Base-by-base conservation (phyloP, 2,797 vertebrate genomes). In the Channallabes apus region DNA sequence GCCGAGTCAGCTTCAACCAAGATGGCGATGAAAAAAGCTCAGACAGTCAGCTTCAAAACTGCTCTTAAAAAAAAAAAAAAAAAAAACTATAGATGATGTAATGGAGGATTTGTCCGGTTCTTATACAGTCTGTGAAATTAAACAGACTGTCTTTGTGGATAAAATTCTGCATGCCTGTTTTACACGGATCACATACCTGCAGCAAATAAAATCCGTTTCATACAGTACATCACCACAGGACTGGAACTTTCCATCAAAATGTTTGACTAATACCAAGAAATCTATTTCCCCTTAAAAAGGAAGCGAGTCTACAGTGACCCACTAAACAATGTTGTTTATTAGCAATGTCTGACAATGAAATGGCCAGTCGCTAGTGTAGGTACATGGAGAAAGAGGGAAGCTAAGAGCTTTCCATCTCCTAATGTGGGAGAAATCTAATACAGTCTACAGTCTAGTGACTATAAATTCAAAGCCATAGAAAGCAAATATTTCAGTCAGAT, bases 401-500 rank as follows among this genome's bases (percentile, higher is more conserved):
- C 38, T 41, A 27, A 83, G 68, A 27, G 41, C 24, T 75, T 86
- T 85, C 80, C 51, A 85, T 86, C 80, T 78, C 64, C 71, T 84
- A 84, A 88, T 87, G 61, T 75, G 41, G 72, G 14, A 61, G 62
- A 80, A 85, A 61, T 67, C 71, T 80, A 84, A 82, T 85, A 84
- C 79, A 86, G 24, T 80, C 38, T 62, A 64, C 72, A 83, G 80
- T 85, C 64, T 58, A 69, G 72, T 9, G 58, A 38, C 79, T 80
- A 87, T 86, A 86, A 87, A 88, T 86, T 68, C 46, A 68, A 68
- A 79, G n/a, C 71, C 79, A 82, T 79, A 56, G 79, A 72, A 84
- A 54, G 84, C 51, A 84, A 80, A 88, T 58, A 83, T 87, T 85
- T 85, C 81, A 88, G 85, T 80, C 84, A 85, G 80, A 87, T 87